Percentiles rank a stretch among this genome's conserved stretches.
phyloP scores from a whole-genome alignment of 2,113 vertebrate genomes.

The Rhombomys opimus region DNA sequence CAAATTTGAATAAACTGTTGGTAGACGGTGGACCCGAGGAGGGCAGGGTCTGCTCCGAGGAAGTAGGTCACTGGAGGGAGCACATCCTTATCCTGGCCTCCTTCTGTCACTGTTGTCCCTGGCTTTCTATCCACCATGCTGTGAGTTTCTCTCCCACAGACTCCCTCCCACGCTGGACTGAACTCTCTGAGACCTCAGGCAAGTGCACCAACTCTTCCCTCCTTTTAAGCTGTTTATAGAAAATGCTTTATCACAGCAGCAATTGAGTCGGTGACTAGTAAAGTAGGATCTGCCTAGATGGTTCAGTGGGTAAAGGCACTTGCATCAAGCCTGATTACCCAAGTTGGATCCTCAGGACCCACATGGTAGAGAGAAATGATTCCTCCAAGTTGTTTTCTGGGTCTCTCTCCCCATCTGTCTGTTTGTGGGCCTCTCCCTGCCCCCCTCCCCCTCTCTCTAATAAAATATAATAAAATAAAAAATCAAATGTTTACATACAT shows the following conservation, averaged over 20 bases:
- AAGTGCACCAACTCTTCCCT: not conserved
- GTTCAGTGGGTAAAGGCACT: not conserved
- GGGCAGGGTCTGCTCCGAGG: not conserved
- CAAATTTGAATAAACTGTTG: not conserved
- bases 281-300: not conserved
- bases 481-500: not conserved
- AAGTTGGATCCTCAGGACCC: not conserved
- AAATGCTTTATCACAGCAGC: not conserved
- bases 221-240: not conserved
- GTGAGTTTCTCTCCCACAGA: not conserved
- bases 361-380: not conserved
- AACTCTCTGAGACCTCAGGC: not conserved
- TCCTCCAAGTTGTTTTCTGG: not conserved
- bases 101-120: not conserved
- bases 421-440: not conserved
- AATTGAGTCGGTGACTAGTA: not conserved
- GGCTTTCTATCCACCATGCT: not conserved
- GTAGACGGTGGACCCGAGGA: not conserved
- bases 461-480: not conserved
- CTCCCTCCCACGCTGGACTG: not conserved
- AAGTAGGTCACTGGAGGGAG: not conserved
- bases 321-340: not conserved
- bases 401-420: not conserved
- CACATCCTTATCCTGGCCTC: not conserved
- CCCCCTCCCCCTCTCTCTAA: not conserved